Evolutionary conservation across 2,113 vertebrate genomes (phyloP), one percentile per base, ranked within the genome.

Genomic region (Elachura formosa): DNA sequence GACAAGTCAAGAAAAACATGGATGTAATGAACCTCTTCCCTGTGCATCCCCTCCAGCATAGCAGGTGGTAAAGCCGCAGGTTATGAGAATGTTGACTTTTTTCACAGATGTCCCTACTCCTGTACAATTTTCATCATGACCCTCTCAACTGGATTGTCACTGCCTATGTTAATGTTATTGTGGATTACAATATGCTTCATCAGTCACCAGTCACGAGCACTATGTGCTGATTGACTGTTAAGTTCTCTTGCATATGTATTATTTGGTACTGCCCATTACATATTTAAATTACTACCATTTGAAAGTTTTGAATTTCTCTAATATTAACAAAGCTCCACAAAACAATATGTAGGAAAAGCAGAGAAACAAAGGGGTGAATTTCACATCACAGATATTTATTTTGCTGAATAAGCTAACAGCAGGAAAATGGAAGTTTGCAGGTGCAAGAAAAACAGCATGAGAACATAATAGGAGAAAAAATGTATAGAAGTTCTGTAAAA

Each of bases 21-120:
- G 15, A 23, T 55, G 11, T 38, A 51, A 61, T 72, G 78, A 41
- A 64, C 19, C 9, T 56, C 11, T 87, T 71, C 6, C 22, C 15
- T 78, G 12, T 40, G 10, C 14, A 48, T 20, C 2, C 9, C 14
- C 13, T 85, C 17, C 34, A 46, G 8, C 0, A 0, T 3, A 76
- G 45, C 12, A 61, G 17, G 10, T 52, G 24, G 10, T 61, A 54
- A 84, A 64, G 45, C 28, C 64, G 63, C 71, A 58, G 15, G 26
- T 84, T 10, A 61, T 43, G 8, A 51, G 20, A 63, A 68, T 56
- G 10, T 43, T 74, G 26, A 45, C 8, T 94, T 75, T 36, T 49
- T 34, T 19, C 4, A 59, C 9, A 41, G 8, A 59, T 79, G 69
- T 56, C 34, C 15, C 31, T 66, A 36, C 5, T 77, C 16, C 5